Percentiles rank a stretch among this genome's conserved stretches.
phyloP scores from a whole-genome alignment of 92 coral and sea anemone genomes.

The Epizoanthus stellaris region DNA sequence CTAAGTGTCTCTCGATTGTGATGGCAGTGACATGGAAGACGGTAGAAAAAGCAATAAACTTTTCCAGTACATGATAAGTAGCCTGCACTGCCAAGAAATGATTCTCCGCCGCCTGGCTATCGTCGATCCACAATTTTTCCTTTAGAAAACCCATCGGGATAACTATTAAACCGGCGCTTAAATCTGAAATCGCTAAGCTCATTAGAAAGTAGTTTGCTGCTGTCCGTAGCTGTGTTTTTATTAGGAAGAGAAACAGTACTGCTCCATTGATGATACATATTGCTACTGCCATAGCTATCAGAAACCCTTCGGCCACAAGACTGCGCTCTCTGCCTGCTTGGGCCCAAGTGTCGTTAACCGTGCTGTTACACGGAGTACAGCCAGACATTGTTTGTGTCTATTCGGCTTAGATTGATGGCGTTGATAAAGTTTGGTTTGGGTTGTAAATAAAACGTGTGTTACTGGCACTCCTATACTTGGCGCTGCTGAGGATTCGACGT shows the following conservation, averaged over 20 bases:
- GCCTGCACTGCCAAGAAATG: slow-evolving; percentile 3
- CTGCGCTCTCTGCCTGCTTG: neutral
- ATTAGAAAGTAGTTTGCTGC: slow-evolving; percentile 35
- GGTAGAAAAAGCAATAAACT: slow-evolving; percentile 30
- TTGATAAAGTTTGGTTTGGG: no score
- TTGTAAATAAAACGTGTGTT: no score
- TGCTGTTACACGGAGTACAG: neutral
- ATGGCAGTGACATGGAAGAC: slow-evolving; percentile 34
- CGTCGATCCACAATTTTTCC: neutral
- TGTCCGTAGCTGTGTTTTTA: slow-evolving; percentile 18
- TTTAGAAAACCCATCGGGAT: slow-evolving; percentile 31
- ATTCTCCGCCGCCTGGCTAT: neutral
- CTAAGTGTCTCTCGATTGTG: slow-evolving; percentile 32
- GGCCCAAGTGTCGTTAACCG: neutral
- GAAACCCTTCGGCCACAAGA: slow-evolving; percentile 6
- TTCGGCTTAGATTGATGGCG: no score
- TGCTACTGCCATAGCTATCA: slow-evolving; percentile 8
- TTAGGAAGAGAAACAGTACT: slow-evolving; percentile 10
- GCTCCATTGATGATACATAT: slow-evolving; percentile 2
- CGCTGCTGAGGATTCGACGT: no score
- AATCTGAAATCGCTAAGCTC: slow-evolving; percentile 34
- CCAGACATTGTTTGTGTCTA: neutral
- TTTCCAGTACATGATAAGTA: slow-evolving; percentile 30
- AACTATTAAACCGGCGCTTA: slow-evolving; percentile 16
- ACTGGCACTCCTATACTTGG: no score